Percentiles rank a stretch among this genome's conserved stretches.
These are phyloP conservation scores for Sycobia sp. DNA, from an alignment of 1,140 invertebrate species.

Conservation along the genomic window DNA sequence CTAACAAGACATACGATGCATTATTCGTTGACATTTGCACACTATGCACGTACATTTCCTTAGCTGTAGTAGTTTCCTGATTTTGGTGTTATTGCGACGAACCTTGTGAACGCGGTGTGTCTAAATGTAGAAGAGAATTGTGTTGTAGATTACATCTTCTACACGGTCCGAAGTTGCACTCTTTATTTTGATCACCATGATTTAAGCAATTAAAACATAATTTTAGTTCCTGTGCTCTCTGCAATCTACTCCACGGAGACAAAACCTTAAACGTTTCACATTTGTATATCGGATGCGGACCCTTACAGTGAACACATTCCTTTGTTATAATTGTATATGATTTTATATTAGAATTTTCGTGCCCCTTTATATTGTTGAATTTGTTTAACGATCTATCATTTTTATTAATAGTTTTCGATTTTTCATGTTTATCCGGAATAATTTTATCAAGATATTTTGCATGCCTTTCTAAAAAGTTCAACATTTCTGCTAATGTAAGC, in stretches of 20 bases:
- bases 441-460: constrained; percentile 17
- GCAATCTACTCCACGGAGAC: background rate
- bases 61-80: too few species aligned
- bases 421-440: background rate
- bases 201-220: background rate
- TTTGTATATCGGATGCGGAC: background rate
- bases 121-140: too few species aligned
- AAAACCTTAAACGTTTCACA: constrained; percentile 6
- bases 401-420: background rate
- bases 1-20: too few species aligned
- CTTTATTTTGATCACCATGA: background rate
- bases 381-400: background rate
- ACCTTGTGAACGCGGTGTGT: too few species aligned
- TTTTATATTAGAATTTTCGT: background rate
- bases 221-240: background rate
- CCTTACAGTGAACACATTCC: background rate
- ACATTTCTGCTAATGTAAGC: background rate
- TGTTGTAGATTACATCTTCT: too few species aligned
- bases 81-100: too few species aligned
- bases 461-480: constrained; percentile 16
- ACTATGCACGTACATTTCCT: too few species aligned
- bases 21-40: too few species aligned
- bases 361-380: background rate
- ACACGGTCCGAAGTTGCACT: background rate
- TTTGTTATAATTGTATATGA: background rate